These are phyloP conservation scores for Listronotus oregonensis DNA, from an alignment of 1,140 invertebrate genomes.

Conservation along the genomic window DNA sequence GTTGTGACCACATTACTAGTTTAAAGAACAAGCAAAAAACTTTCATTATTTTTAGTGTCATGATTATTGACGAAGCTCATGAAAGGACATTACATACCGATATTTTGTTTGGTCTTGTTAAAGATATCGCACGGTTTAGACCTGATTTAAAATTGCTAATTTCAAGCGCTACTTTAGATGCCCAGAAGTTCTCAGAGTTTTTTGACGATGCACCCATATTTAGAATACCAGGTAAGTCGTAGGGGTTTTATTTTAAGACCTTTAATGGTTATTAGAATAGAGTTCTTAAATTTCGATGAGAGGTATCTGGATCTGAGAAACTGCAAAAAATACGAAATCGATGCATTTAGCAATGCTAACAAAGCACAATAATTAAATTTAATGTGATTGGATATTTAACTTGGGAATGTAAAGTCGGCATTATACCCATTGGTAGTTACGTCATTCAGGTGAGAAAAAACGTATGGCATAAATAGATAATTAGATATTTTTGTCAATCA, in stretches of 20 bases:
- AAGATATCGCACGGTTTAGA: slow-evolving; percentile 95
- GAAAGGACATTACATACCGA: slow-evolving; percentile 98
- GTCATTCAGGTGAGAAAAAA: no score
- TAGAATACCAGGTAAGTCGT: slow-evolving; percentile 73
- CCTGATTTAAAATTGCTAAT: slow-evolving; percentile 95
- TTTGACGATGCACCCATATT: slow-evolving; percentile 99
- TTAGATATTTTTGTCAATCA: no score
- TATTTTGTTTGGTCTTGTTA: slow-evolving; percentile 97
- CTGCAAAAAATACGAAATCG: no score
- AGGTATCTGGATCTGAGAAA: no score
- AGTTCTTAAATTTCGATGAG: no score
- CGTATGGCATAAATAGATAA: no score
- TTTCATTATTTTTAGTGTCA: slow-evolving; percentile 69
- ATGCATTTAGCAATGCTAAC: no score
- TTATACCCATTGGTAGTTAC: no score
- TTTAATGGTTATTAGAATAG: background rate
- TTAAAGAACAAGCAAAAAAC: no score
- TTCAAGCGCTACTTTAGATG: slow-evolving; percentile 97
- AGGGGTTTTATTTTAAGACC: background rate
- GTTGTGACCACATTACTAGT: no score
- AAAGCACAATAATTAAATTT: background rate
- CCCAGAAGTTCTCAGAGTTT: slow-evolving; percentile 97
- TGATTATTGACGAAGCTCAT: slow-evolving; percentile 99
- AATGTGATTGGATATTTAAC: no score
- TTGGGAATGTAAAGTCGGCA: no score